Base-by-base conservation (phyloP, 1,140 invertebrate genomes). In the Drosophila tropicalis region DNA sequence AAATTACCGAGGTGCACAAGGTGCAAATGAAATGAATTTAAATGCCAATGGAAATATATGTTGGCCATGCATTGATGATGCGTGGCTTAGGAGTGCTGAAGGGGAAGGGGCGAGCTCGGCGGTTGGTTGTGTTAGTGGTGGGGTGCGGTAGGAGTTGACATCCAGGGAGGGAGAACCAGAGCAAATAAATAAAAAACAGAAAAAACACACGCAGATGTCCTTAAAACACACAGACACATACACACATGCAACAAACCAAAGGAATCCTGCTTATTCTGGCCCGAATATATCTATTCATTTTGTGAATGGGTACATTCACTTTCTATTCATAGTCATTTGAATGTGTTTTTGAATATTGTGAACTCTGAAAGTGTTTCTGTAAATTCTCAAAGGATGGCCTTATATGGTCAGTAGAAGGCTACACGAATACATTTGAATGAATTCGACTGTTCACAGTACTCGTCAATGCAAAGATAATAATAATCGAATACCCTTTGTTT, bases 11-110 rank as follows among this genome's bases (percentile, higher is more conserved):
- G 34, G 56, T 83, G 86, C 84, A 86, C 83, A 87, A 87, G 83
- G 83, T 87, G 83, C 80, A 87, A 87, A 87, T 89, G 82, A 87
- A 87, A 83, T 80, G 80, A 77, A 87, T 87, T 83, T 76, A 87
- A 87, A 87, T 83, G 58, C 70, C 69, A 54, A 75, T 57, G 29
- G 9, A 13, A 64, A 67, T 15, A 62, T 79, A 76, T 72, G 76
- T 77, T 63, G 44, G 62, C 68, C 44, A n/a, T n/a, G n/a, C n/a
- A n/a, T 22, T 51, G 44, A 22, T 51, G 44, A 12, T 51, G 2
- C n/a, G 19, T 12, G 19, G 29, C 29, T 5, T 6, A 5, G 9
- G 17, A 39, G 4, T 9, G 15, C 2, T 6, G 15, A 22, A 12
- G 17, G 13, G 17, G 17, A 19, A 10, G 44, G n/a, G 70, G 5